Evolutionary conservation across 2,888 invertebrate species (phyloP).

Genomic region (Notodonta ziczac): DNA sequence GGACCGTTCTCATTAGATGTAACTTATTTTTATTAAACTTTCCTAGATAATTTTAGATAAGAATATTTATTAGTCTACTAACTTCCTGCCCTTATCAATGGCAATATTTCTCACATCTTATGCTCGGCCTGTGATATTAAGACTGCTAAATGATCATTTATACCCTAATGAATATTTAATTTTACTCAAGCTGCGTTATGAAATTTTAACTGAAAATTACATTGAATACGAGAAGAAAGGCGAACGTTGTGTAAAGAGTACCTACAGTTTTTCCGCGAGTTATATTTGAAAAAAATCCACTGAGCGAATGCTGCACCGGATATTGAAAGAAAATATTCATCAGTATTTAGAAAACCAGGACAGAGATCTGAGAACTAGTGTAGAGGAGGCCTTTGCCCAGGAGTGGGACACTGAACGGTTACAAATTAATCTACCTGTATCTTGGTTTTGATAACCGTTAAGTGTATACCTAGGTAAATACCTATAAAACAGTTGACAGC

Average conservation of each 20-base stretch:
- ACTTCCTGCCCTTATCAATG: background rate
- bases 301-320: constrained; percentile 48
- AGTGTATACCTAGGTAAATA: too few relatives aligned
- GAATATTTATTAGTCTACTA: background rate
- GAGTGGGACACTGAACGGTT: too few relatives aligned
- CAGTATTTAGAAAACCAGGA: constrained; percentile 20
- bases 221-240: constrained; percentile 72
- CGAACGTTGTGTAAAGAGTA: constrained; percentile 68
- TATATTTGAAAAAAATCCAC: constrained; percentile 67
- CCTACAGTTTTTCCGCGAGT: constrained; percentile 55
- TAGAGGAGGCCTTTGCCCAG: too few relatives aligned
- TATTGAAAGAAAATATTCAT: constrained; percentile 38
- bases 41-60: background rate
- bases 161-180: constrained; percentile 60
- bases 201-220: constrained; percentile 77
- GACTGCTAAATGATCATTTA: constrained; percentile 63
- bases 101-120: background rate
- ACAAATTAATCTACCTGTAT: too few relatives aligned
- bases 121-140: constrained; percentile 42
- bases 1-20: constrained; percentile 20
- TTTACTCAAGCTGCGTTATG: constrained; percentile 73
- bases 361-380: background rate
- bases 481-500: too few relatives aligned
- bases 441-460: too few relatives aligned
- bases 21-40: background rate